Evolutionary conservation across 2,888 invertebrate genomes (phyloP).

Genomic region (Mythimna loreyi): DNA sequence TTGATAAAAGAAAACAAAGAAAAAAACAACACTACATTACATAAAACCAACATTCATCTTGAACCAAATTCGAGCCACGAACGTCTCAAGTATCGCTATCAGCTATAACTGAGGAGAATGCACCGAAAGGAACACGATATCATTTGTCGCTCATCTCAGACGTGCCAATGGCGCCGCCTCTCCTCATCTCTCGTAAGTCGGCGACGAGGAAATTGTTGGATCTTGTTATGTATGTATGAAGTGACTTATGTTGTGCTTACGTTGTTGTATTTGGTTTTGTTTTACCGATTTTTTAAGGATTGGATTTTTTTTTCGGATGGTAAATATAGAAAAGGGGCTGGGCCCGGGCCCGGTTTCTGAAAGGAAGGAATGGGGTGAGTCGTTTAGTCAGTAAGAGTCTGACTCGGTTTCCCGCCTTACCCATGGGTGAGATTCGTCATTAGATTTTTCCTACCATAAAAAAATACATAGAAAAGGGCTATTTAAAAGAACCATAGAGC

Average conservation of each 20-base stretch:
- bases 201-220: constrained; percentile 1
- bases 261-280: not conserved
- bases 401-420: too few species aligned
- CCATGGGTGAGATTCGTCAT: too few species aligned
- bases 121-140: constrained; percentile 19
- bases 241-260: not conserved
- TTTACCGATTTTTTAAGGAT: not conserved
- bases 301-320: not conserved
- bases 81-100: not conserved
- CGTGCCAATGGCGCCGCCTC: constrained; percentile 12
- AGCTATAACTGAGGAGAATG: constrained; percentile 8
- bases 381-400: too few species aligned
- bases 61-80: not conserved
- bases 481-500: too few species aligned
- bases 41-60: not conserved
- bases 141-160: constrained; percentile 29
- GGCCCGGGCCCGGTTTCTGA: too few species aligned
- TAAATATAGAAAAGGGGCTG: too few species aligned
- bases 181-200: constrained; percentile 8
- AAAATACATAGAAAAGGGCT: too few species aligned
- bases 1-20: not conserved
- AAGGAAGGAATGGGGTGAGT: too few species aligned
- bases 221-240: not conserved
- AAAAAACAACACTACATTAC: not conserved
- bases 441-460: too few species aligned